Percentiles rank a stretch among this genome's conserved stretches.
Conservation (phyloP, 2,797 vertebrate species). For the Ibycter americanus region DNA sequence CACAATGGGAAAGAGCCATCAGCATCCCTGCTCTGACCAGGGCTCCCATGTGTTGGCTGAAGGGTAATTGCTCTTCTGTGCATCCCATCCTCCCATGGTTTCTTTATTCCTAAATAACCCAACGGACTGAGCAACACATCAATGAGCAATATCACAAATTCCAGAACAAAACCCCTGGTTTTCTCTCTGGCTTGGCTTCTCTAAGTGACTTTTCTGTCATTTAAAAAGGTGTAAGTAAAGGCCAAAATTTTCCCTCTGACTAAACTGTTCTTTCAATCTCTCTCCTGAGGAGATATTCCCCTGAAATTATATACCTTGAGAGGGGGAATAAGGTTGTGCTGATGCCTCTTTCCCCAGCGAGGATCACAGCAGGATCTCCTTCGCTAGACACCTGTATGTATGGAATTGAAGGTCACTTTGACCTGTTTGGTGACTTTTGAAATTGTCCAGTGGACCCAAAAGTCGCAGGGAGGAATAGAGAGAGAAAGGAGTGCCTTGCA, state of each 20-base stretch:
- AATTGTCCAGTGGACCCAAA: background rate
- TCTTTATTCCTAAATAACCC: background rate
- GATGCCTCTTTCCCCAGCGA: background rate
- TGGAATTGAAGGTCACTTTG: background rate
- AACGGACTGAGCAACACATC: background rate
- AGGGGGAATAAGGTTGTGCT: background rate
- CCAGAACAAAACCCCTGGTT: background rate
- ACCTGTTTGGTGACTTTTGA: background rate
- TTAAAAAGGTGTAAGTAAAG: background rate
- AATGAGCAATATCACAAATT: background rate
- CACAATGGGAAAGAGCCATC: background rate
- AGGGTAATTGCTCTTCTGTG: background rate
- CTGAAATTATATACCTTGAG: background rate
- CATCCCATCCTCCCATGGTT: background rate
- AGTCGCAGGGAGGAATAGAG: background rate
- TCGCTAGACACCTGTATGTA: background rate
- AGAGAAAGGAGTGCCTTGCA: background rate
- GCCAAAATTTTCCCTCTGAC: background rate
- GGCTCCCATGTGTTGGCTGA: background rate
- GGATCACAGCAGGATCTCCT: background rate
- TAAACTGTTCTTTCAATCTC: background rate
- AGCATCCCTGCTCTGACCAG: background rate
- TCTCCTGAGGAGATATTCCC: background rate
- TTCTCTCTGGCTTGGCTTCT: background rate
- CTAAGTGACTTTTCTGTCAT: background rate